Evolutionary conservation across 2,113 vertebrate species (phyloP), one percentile per base, ranked within the genome.

Genomic region (Gadus chalcogrammus): DNA sequence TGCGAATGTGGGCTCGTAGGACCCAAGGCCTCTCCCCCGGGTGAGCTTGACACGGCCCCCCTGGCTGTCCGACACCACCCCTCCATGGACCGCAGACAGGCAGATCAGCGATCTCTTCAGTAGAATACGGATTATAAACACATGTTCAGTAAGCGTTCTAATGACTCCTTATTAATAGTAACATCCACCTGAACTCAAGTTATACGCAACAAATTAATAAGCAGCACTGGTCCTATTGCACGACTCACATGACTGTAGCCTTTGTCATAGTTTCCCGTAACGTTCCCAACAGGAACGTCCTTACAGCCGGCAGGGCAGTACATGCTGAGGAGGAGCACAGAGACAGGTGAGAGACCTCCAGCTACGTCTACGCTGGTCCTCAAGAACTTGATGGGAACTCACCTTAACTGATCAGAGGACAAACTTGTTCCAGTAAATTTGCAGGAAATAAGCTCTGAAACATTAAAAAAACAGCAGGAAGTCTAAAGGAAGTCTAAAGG

Each of bases 221-320:
- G 13, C 24, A 62, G 5, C 38, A 11, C 3, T 27, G 3, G 15
- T 18, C 31, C 4, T 4, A 35, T 35, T 35, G 2, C 31, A 35
- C 4, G 24, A 87, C 94, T 93, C 88, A 96, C 95, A 0, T 96
- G 94, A 84, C 94, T 91, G 88, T 96, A 96, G 71, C 95, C 95
- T 38, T 90, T 90, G 3, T 82, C 91, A 0, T 78, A 85, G 80
- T 90, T 93, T 68, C 95, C 95, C 93, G 93, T 95, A 71, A 96
- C 89, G n/a, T 31, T 95, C 94, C n/a, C 94, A 20, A 20, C 94
- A 0, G 85, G 69, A 22, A 94, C 89, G 55, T 87, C 85, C 81
- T 90, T 93, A 83, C 95, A 96, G 71, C 95, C 95, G 0, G 91
- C 94, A 0, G 95, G 94, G 74, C 95, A 96, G 84, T 92, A 96